These are phyloP conservation scores for Mamestra brassicae DNA, from an alignment of 2,888 invertebrate species.

Conservation along the genomic window DNA sequence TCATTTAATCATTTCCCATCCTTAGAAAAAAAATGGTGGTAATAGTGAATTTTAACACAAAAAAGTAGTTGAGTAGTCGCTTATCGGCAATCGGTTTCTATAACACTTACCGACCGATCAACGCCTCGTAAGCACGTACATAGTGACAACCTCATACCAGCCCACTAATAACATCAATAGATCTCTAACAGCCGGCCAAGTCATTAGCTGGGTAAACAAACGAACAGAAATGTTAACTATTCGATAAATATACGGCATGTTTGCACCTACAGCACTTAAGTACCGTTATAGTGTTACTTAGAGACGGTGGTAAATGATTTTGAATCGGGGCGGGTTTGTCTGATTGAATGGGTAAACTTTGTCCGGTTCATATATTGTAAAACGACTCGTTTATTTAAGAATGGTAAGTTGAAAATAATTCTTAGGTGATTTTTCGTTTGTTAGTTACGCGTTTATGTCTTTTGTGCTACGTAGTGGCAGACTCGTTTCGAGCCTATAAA, in stretches of 20 bases:
- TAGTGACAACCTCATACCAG: slow-evolving; percentile 24
- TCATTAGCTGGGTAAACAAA: slow-evolving; percentile 71
- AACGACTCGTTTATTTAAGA: background rate
- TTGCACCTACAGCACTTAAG: slow-evolving; percentile 64
- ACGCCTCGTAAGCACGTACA: slow-evolving; percentile 15
- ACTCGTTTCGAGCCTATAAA: too few species aligned
- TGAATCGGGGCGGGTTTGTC: slow-evolving; percentile 37
- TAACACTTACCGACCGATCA: slow-evolving; percentile 1
- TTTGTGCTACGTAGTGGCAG: slow-evolving; percentile 1
- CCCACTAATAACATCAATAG: slow-evolving; percentile 39
- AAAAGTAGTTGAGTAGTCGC: too few species aligned
- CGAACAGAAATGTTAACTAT: slow-evolving; percentile 67
- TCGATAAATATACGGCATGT: slow-evolving; percentile 58
- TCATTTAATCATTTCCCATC: too few species aligned
- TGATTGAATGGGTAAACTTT: slow-evolving; percentile 27
- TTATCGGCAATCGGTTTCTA: background rate
- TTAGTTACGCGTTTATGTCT: slow-evolving; percentile 11
- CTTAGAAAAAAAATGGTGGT: too few species aligned
- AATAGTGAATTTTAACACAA: too few species aligned
- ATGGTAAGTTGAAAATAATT: background rate
- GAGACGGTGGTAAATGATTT: slow-evolving; percentile 48
- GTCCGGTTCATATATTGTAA: background rate
- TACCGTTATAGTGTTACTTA: slow-evolving; percentile 64
- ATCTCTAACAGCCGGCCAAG: slow-evolving; percentile 42
- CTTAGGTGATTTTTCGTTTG: background rate